Percentiles rank a stretch among this genome's conserved stretches.
Conservation (phyloP, 1,140 invertebrate genomes). For the Drosophila repletoides region DNA sequence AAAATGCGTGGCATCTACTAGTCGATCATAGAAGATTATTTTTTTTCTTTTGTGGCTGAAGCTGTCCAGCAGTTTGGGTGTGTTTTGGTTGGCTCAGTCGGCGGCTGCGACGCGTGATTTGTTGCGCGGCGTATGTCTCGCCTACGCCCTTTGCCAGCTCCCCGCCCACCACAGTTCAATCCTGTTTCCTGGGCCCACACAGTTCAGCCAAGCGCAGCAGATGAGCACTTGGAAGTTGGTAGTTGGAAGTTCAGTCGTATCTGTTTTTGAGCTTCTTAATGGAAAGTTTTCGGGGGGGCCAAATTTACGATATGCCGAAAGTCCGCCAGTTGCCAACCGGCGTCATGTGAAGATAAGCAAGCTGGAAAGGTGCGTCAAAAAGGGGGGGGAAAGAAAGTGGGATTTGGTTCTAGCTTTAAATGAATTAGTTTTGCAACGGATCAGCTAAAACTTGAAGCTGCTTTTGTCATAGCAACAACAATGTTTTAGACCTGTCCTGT, state of each 20-base stretch:
- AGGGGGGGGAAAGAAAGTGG: background rate
- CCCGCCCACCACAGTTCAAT: background rate
- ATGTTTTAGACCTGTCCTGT: too few relatives aligned
- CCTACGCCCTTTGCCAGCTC: slow-evolving; percentile 8
- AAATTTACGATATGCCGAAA: slow-evolving; percentile 68
- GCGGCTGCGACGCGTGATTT: slow-evolving; percentile 64
- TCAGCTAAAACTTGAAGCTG: slow-evolving; percentile 30
- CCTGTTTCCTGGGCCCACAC: too few relatives aligned
- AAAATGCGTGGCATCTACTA: background rate
- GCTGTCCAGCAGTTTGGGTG: slow-evolving; percentile 29
- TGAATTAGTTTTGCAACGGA: slow-evolving; percentile 27
- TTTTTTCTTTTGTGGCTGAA: too few relatives aligned
- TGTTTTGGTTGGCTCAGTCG: slow-evolving; percentile 64
- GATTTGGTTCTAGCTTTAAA: slow-evolving; percentile 50
- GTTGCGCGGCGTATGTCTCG: slow-evolving; percentile 63
- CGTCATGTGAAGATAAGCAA: slow-evolving; percentile 76
- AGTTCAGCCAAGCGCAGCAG: slow-evolving; percentile 11
- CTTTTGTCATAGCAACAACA: background rate
- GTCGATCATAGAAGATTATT: background rate
- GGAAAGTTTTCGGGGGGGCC: slow-evolving; percentile 59
- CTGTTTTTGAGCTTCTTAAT: slow-evolving; percentile 80
- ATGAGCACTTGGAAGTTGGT: slow-evolving; percentile 64
- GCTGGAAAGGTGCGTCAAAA: slow-evolving; percentile 9
- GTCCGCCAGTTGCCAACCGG: slow-evolving; percentile 41
- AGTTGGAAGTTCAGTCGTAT: slow-evolving; percentile 71